These are phyloP conservation scores for Gila robusta DNA, from an alignment of 2,797 vertebrate genomes.

Conservation along the genomic window DNA sequence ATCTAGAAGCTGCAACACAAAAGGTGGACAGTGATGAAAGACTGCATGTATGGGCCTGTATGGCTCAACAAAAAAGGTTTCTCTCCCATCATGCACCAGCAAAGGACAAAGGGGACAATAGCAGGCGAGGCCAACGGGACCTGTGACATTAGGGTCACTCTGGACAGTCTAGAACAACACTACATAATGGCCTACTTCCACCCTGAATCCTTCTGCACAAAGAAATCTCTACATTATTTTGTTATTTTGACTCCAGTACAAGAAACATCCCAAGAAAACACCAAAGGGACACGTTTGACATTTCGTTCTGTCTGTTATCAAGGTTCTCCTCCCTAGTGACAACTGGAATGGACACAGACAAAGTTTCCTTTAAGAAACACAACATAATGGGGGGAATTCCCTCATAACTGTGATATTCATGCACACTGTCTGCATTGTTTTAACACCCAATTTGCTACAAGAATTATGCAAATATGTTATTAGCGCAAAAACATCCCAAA, in stretches of 20 bases:
- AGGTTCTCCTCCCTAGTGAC: background rate
- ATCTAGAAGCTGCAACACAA: constrained; percentile 24
- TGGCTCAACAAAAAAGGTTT: constrained; percentile 7
- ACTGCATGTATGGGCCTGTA: background rate
- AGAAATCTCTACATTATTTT: constrained; percentile 18
- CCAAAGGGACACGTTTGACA: constrained; percentile 28
- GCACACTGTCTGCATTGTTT: constrained; percentile 9
- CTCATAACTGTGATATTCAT: background rate
- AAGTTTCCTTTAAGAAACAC: background rate
- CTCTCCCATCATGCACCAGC: background rate
- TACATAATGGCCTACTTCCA: constrained; percentile 42
- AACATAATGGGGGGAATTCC: background rate
- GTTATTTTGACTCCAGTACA: constrained; percentile 20
- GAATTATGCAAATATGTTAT: background rate
- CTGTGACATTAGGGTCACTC: constrained; percentile 33
- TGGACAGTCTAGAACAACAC: constrained; percentile 20
- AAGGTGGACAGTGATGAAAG: constrained; percentile 26
- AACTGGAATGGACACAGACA: background rate
- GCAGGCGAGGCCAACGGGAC: background rate
- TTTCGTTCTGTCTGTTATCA: constrained; percentile 19
- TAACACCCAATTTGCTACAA: background rate
- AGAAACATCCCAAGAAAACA: constrained; percentile 18
- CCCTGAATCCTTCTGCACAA: constrained; percentile 11
- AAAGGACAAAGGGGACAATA: constrained; percentile 8
- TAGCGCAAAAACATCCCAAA: background rate